Base-by-base conservation (phyloP, 2,113 vertebrate genomes). In the Meles meles region DNA sequence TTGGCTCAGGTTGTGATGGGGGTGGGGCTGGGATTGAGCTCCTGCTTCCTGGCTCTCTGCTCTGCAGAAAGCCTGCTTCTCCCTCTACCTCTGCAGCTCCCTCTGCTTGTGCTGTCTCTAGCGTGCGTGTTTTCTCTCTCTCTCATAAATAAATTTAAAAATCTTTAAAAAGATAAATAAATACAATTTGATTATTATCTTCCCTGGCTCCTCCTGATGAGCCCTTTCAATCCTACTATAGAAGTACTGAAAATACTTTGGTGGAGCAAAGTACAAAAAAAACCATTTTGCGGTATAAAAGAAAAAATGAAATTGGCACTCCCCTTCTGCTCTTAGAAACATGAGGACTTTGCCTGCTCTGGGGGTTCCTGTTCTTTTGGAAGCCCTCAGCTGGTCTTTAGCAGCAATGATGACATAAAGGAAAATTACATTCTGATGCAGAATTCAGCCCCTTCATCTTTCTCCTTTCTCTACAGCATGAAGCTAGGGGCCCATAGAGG, bases 401-500 rank as follows among this genome's bases (percentile, higher is more conserved):
- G 39, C 39, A 77, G 94, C 95, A 57, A 61, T 63, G 96, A 96
- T 94, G 95, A 96, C 96, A 96, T 6, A 6, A 90, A 96, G 93
- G 93, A 97, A 98, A 96, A 63, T 96, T 63, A 37, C 10, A 1
- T 93, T 94, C 11, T 3, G 3, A 57, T 91, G 96, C 92, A 94
- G 59, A 87, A 39, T 65, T 39, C 96, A 85, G 57, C 79, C 97
- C 93, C 96, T 97, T 97, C 37, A 94, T 97, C 97, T 98, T 90
- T 44, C 86, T 95, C 84, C 97, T 65, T 37, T 98, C 77, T 90
- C 91, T 96, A 69, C 92, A 93, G 55, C 93, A 93, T 61, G 85
- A 94, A 95, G 17, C 3, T 12, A 47, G 96, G 71, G 90, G 85
- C 95, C 98, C 55, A 71, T 8, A 34, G 90, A 86, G 97, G 97